phyloP scores from a whole-genome alignment of 2,888 invertebrate species.

The Agrotis exclamationis region DNA sequence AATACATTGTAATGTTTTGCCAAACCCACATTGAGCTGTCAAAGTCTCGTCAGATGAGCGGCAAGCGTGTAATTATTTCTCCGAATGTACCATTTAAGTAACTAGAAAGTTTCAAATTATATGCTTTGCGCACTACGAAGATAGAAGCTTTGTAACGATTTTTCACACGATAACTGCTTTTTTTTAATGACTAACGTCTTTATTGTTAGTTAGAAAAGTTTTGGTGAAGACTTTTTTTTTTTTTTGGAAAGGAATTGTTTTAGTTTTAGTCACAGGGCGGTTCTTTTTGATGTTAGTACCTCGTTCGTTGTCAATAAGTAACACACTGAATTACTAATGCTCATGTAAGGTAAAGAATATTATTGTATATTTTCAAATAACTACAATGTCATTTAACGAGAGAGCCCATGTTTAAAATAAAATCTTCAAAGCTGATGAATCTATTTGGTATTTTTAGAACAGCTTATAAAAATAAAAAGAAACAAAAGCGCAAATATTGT shows the following conservation, averaged over 20 bases:
- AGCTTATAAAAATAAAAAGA: constrained; percentile 10
- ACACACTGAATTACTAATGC: neutral
- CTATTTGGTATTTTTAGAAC: neutral
- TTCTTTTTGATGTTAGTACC: constrained; percentile 9
- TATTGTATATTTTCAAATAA: too few relatives aligned
- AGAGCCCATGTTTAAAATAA: too few relatives aligned
- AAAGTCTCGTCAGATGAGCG: constrained; percentile 82
- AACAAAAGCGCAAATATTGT: constrained; percentile 15
- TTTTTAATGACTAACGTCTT: constrained; percentile 79
- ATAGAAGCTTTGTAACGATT: constrained; percentile 75
- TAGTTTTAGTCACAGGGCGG: constrained; percentile 21
- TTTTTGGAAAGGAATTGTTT: constrained; percentile 41
- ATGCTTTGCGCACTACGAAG: constrained; percentile 75
- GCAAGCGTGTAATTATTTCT: constrained; percentile 84
- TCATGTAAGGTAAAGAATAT: neutral
- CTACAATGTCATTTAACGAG: too few relatives aligned
- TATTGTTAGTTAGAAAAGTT: constrained; percentile 78
- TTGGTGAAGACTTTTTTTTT: constrained; percentile 62
- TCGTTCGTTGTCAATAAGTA: neutral
- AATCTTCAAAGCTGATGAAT: neutral
- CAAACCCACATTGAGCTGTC: constrained; percentile 85
- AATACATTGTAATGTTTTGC: constrained; percentile 74
- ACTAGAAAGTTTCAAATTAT: constrained; percentile 88
- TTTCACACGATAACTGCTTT: constrained; percentile 85
- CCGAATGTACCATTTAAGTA: constrained; percentile 79